Conservation (phyloP, 2,888 invertebrate species). For the Matsumyia berberina region DNA sequence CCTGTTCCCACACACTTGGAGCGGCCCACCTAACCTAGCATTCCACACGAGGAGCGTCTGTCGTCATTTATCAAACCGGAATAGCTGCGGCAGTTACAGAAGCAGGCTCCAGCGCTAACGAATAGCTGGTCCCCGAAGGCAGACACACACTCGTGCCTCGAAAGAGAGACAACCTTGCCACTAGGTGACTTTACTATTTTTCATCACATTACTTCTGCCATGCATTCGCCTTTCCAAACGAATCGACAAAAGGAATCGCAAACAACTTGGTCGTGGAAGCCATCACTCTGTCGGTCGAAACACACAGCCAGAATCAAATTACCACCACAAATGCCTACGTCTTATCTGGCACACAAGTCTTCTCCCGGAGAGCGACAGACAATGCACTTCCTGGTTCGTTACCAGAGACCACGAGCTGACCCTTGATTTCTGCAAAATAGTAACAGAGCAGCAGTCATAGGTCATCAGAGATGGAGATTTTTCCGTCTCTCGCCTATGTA, state of each 20-base stretch:
- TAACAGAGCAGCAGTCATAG: constrained; percentile 74
- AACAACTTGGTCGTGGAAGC: constrained; percentile 64
- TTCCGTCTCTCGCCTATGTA: constrained; percentile 41
- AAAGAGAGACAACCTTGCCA: constrained; percentile 36
- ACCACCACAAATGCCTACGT: constrained; percentile 72
- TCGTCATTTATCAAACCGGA: constrained; percentile 72
- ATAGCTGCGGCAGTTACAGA: constrained; percentile 55
- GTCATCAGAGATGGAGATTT: constrained; percentile 73
- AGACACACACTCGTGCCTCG: not conserved
- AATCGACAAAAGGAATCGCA: constrained; percentile 63
- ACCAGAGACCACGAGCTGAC: constrained; percentile 75
- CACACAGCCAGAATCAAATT: constrained; percentile 67
- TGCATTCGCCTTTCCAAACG: constrained; percentile 17
- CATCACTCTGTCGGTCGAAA: constrained; percentile 42
- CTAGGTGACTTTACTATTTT: constrained; percentile 38
- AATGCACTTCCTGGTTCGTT: constrained; percentile 73
- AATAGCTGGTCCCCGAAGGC: constrained; percentile 42
- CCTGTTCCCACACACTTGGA: constrained; percentile 70
- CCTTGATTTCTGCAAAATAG: constrained; percentile 73
- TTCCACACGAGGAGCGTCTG: constrained; percentile 43
- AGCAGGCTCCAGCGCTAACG: constrained; percentile 57
- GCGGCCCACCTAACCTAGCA: constrained; percentile 41
- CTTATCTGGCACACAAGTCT: constrained; percentile 67
- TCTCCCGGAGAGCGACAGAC: constrained; percentile 36
- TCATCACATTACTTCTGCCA: constrained; percentile 30